Evolutionary conservation across 2,113 vertebrate species (phyloP).

Genomic region (Crotophaga sulcirostris): DNA sequence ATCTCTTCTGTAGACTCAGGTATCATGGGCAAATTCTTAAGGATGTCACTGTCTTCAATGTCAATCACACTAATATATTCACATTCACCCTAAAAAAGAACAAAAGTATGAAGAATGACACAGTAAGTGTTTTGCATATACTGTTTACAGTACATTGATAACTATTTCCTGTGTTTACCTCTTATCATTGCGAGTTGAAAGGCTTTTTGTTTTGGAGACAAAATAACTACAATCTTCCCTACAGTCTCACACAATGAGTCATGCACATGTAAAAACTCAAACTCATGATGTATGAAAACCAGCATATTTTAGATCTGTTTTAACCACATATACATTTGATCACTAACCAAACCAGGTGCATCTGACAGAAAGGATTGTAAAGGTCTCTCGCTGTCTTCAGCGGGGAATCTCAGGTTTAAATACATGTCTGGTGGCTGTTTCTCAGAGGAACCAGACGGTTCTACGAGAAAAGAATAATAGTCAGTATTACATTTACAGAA

Average conservation of each 20-base stretch:
- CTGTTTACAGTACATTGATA: not conserved
- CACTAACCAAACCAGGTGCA: slow-evolving; percentile 68
- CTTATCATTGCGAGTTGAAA: not conserved
- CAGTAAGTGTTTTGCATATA: not conserved
- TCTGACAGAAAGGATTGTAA: not conserved
- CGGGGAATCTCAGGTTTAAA: slow-evolving; percentile 53
- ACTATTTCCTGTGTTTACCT: not conserved
- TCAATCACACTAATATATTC: slow-evolving; percentile 84
- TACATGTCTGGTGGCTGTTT: slow-evolving; percentile 41
- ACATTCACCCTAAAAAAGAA: slow-evolving; percentile 37
- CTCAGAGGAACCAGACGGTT: not conserved
- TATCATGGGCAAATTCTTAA: slow-evolving; percentile 61
- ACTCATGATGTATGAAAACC: not conserved
- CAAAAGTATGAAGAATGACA: not conserved
- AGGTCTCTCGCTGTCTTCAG: slow-evolving; percentile 26
- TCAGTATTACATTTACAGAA: not conserved
- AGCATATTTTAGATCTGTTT: not conserved
- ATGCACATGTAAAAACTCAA: not conserved
- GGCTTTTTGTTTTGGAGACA: not conserved
- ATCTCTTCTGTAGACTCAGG: not conserved
- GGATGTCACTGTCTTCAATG: slow-evolving; percentile 75
- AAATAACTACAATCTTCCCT: not conserved
- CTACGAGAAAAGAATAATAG: slow-evolving; percentile 35
- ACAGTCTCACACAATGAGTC: not conserved
- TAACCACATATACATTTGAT: not conserved